Evolutionary conservation across 2,797 vertebrate genomes (phyloP), one percentile per base, ranked within the genome.

Genomic region (Sebastes melanostomus): DNA sequence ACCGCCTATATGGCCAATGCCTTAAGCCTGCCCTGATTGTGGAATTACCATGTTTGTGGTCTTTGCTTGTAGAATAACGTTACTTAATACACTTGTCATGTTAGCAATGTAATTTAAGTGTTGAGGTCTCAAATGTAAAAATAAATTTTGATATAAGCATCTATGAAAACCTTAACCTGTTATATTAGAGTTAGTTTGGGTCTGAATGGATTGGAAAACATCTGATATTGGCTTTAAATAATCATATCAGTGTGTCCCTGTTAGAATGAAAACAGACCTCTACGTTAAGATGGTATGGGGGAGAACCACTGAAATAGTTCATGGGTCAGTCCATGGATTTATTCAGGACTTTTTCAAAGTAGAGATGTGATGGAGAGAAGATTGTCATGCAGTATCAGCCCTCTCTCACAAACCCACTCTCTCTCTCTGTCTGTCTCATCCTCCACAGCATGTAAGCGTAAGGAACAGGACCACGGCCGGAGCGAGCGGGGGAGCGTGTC

Each of bases 381-480:
- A 68, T 56, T 69, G 4, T 52, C 5, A 46, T 3, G 29, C 8
- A 42, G n/a, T 58, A 46, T 50, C 3, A 20, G 9, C 30, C 54
- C 24, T 62, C 14, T 75, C 36, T 86, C 61, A 85, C 69, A 59
- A 55, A 52, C 34, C 4, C 25, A 3, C 61, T 68, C 67, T 76
- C 52, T 36, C 54, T 62, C 2, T 63, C 22, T 82, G 8, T 81
- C 25, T 85, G 7, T 77, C 27, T 77, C 16, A 60, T 24, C 67
- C 52, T 77, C 63, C 7, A 66, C 96, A 99, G 98, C 98, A 0
- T 99, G 98, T 92, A 99, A 99, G 93, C 96, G 98, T 83, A 99
- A 99, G 95, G 98, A 99, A 86, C 98, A 98, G 91, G 98, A 99
- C 59, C 98, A 98, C 0, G 96, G 93, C 38, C 96, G 97, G 81